Evolutionary conservation across 2,797 vertebrate genomes (phyloP).

Genomic region (Eulemur coronatus): DNA sequence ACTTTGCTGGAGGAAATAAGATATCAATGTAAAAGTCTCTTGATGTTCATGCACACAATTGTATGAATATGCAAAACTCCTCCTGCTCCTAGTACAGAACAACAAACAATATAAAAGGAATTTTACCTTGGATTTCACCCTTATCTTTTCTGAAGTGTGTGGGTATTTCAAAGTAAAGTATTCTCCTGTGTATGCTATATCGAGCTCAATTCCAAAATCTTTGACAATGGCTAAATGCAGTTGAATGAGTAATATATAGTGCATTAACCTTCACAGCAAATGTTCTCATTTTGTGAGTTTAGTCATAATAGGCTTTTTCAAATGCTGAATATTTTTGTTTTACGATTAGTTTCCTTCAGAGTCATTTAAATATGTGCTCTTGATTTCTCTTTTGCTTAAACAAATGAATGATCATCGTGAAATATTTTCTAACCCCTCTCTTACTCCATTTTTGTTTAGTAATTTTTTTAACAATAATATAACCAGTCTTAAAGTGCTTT

Average conservation of each 20-base stretch:
- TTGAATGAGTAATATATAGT: constrained; percentile 71
- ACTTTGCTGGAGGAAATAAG: constrained; percentile 47
- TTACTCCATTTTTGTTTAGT: background rate
- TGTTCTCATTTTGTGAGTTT: constrained; percentile 73
- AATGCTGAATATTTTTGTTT: constrained; percentile 34
- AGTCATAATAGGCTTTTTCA: constrained; percentile 70
- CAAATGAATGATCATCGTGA: constrained; percentile 4
- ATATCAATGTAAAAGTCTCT: constrained; percentile 51
- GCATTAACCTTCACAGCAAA: constrained; percentile 70
- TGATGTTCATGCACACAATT: constrained; percentile 68
- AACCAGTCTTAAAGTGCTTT: background rate
- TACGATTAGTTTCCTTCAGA: background rate
- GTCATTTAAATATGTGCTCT: constrained; percentile 16
- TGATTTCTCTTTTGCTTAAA: background rate
- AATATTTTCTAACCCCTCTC: background rate
- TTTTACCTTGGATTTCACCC: constrained; percentile 15
- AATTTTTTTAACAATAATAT: background rate
- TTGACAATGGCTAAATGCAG: constrained; percentile 68
- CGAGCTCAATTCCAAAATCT: constrained; percentile 23
- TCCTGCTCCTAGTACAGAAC: constrained; percentile 40
- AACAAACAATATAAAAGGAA: constrained; percentile 35
- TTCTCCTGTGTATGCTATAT: background rate
- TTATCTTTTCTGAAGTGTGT: background rate
- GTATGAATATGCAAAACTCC: constrained; percentile 18
- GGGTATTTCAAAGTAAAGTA: constrained; percentile 34